Evolutionary conservation across 2,797 vertebrate genomes (phyloP).

Genomic region (Odontamblyopus rebecca): DNA sequence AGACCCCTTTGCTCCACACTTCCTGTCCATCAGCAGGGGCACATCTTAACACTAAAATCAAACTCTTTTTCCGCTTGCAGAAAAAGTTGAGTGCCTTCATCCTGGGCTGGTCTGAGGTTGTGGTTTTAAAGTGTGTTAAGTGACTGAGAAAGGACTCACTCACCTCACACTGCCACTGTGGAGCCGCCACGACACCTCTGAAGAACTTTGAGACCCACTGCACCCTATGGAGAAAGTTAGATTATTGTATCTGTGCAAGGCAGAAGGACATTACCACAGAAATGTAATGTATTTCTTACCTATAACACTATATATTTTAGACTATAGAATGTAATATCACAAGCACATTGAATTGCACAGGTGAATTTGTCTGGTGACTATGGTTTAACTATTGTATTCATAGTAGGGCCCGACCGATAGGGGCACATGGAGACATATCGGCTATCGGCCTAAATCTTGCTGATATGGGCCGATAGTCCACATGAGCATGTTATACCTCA

Average conservation of each 20-base stretch:
- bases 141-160: slow-evolving; percentile 2
- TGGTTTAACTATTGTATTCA: too few species aligned
- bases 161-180: not conserved
- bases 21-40: not conserved
- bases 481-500: too few species aligned
- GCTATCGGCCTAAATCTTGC: too few species aligned
- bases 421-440: too few species aligned
- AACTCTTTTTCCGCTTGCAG: not conserved
- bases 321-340: too few species aligned
- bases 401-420: too few species aligned
- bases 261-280: not conserved
- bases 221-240: not conserved
- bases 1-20: not conserved
- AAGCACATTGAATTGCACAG: too few species aligned
- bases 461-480: too few species aligned
- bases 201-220: not conserved
- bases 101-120: not conserved
- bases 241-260: not conserved
- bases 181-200: not conserved
- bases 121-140: not conserved
- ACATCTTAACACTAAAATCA: not conserved
- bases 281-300: not conserved
- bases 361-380: too few species aligned
- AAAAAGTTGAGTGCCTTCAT: not conserved
- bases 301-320: too few species aligned